phyloP scores from a whole-genome alignment of 2,888 invertebrate genomes.

The Thymelicus acteon region DNA sequence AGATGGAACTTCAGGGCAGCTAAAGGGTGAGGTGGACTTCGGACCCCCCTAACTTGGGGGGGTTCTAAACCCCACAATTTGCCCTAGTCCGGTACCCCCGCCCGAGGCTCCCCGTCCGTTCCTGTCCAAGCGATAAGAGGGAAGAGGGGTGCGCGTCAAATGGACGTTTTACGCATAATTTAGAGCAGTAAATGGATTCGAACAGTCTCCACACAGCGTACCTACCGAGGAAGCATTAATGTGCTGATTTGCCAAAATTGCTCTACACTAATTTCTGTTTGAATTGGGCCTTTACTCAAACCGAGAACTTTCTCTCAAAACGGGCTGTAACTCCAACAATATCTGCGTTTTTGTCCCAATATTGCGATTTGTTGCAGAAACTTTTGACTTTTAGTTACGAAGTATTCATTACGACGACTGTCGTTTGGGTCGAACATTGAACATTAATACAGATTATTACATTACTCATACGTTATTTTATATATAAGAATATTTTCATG shows the following conservation, averaged over 20 bases:
- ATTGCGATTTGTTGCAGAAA: not conserved
- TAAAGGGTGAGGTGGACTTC: conserved; percentile 84
- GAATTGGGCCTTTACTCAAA: conserved; percentile 9
- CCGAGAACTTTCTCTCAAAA: conserved; percentile 8
- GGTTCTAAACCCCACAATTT: conserved; percentile 77
- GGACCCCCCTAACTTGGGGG: conserved; percentile 79
- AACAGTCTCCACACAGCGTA: conserved; percentile 80
- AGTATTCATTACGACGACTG: not conserved
- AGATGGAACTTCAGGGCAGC: conserved; percentile 85
- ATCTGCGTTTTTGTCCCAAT: not conserved
- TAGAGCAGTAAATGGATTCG: conserved; percentile 86
- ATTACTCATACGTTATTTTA: not conserved
- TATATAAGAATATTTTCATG: no score
- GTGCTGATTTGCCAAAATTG: conserved; percentile 43
- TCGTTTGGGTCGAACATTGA: not conserved
- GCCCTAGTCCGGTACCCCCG: conserved; percentile 84
- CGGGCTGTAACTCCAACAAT: not conserved
- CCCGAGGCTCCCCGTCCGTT: conserved; percentile 77
- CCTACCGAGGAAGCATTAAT: conserved; percentile 65
- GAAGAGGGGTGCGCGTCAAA: conserved; percentile 84
- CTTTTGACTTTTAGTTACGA: not conserved
- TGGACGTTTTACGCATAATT: conserved; percentile 86
- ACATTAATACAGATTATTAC: not conserved
- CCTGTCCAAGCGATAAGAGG: conserved; percentile 85
- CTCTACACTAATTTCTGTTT: conserved; percentile 19